Evolutionary conservation across 2,888 invertebrate species (phyloP), one percentile per base, ranked within the genome.

Genomic region (Ganaspis brasiliensis): DNA sequence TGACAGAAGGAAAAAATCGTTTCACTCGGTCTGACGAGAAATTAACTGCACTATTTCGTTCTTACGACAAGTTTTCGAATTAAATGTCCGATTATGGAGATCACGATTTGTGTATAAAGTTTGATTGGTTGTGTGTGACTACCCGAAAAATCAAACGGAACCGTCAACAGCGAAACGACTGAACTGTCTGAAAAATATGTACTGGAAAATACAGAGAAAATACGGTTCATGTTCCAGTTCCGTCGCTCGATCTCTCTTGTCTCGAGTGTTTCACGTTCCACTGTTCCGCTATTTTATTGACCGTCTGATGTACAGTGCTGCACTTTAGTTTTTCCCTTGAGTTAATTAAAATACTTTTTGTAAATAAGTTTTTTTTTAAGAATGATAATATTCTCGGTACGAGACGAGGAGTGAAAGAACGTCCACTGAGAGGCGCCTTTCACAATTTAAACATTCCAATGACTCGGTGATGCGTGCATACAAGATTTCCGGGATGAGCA

Each of bases 241-340:
- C 70, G 59, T 61, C 55, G 35, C 26, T 57, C 40, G 61, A 76
- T 73, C 45, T 75, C 70, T 71, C 59, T 8, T 61, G 71, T 19
- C 74, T 71, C 72, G 73, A 76, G 77, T 5, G 35, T 61, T 78
- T 72, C 81, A 61, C 52, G 72, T 81, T 79, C 78, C 77, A 52
- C 78, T 76, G 76, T 82, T 67, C 81, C 67, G 14, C 45, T 75
- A 75, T 81, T 45, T 81, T 82, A 82, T 82, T 77, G 81, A 82
- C 82, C 81, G 67, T n/a, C 21, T 24, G 24, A 40, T 40, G 67
- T 67, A 67, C 67, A 45, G 45, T 10, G 67, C 24, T 21, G 9
- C 9, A n/a, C 24, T 45, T 45, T 45, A 67, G 67, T 67, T 14
- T 40, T 67, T 14, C 4, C 40, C 10, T 12, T 2, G n/a, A 10